These are phyloP conservation scores for Magallana nippona DNA, from an alignment of 2,888 invertebrate genomes.

Conservation along the genomic window DNA sequence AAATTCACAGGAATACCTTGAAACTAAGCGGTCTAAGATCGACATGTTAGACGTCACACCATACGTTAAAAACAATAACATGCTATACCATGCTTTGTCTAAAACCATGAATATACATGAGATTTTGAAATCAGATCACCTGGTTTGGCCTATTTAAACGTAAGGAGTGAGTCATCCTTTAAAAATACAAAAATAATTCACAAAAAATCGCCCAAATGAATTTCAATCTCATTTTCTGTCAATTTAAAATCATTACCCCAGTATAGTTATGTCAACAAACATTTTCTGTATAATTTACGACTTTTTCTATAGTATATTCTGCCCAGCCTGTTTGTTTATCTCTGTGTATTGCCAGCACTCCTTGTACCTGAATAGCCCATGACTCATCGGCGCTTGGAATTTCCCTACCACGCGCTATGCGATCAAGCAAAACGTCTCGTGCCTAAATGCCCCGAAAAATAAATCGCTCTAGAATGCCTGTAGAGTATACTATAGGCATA, in stretches of 20 bases:
- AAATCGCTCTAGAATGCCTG: no score
- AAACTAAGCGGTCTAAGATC: neutral
- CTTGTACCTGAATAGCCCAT: neutral
- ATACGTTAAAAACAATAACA: neutral
- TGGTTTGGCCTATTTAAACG: neutral
- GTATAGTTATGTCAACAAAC: no score
- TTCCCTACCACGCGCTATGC: conserved; percentile 18
- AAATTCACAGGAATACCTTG: neutral
- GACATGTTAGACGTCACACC: neutral
- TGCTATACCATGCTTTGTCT: neutral
- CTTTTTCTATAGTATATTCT: neutral
- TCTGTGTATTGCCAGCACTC: conserved; percentile 25
- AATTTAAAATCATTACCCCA: no score
- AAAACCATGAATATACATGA: neutral
- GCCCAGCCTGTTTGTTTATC: neutral
- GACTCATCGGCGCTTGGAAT: conserved; percentile 6
- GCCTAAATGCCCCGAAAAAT: neutral
- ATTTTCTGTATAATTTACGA: neutral
- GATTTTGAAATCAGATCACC: neutral
- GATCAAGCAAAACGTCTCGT: neutral
- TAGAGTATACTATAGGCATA: no score
- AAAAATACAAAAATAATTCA: neutral
- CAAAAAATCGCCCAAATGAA: no score
- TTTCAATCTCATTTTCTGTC: no score
- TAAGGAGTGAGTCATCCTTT: neutral